These are phyloP conservation scores for Mythimna pallens DNA, from an alignment of 2,888 invertebrate genomes.

Conservation along the genomic window DNA sequence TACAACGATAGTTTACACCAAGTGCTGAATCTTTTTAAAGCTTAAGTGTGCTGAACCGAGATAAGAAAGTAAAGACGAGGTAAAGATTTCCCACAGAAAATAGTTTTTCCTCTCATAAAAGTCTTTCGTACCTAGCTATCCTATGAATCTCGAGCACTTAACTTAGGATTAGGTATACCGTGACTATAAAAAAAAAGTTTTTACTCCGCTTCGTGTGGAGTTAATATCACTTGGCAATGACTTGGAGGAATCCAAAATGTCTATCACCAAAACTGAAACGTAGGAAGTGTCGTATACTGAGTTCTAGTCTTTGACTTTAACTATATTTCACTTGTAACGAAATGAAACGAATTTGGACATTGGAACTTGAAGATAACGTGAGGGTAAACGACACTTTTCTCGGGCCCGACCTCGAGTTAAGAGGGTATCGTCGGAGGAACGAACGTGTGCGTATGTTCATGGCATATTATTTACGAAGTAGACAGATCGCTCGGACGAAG, in stretches of 20 bases:
- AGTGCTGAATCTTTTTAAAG: conserved; percentile 44
- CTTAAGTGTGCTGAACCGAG: conserved; percentile 39
- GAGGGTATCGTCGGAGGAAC: conserved; percentile 66
- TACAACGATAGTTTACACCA: conserved; percentile 33
- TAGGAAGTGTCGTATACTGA: conserved; percentile 63
- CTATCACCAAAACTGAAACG: conserved; percentile 63
- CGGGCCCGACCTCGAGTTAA: conserved; percentile 69
- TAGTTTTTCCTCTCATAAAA: conserved; percentile 55
- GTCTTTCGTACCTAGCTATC: conserved; percentile 47
- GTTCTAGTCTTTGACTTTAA: conserved; percentile 66
- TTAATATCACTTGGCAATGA: conserved; percentile 49
- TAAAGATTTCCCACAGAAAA: conserved; percentile 40
- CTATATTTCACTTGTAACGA: conserved; percentile 74
- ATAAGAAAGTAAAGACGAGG: conserved; percentile 40
- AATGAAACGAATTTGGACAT: conserved; percentile 75
- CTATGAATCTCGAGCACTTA: conserved; percentile 50
- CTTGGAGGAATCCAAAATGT: conserved; percentile 37
- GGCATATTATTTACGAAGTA: conserved; percentile 65
- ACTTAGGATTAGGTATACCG: conserved; percentile 48
- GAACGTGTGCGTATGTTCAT: conserved; percentile 60
- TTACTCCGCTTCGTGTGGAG: conserved; percentile 29
- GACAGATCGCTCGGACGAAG: conserved; percentile 61
- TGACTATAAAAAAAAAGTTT: conserved; percentile 52
- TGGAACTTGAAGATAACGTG: conserved; percentile 72
- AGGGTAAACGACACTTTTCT: conserved; percentile 73